phyloP scores from a whole-genome alignment of 2,113 vertebrate genomes.

The Psilopogon haemacephalus region DNA sequence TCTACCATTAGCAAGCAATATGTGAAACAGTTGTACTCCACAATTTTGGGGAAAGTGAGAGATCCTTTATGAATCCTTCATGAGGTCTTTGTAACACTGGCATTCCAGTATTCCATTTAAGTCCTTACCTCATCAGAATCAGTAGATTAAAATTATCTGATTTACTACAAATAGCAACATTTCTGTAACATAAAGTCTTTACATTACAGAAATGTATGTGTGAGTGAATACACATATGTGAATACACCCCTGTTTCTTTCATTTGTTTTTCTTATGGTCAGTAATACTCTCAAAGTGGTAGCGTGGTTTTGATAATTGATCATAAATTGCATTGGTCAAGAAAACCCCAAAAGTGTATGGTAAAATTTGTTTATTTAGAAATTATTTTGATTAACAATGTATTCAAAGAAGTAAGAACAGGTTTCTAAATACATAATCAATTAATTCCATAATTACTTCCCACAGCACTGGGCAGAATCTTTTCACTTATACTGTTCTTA shows the following conservation, averaged over 20 bases:
- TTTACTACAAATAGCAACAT: not conserved
- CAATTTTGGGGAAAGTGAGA: not conserved
- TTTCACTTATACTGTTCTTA: not conserved
- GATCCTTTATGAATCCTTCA: not conserved
- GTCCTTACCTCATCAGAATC: not conserved
- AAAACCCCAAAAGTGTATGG: not conserved
- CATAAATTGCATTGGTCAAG: not conserved
- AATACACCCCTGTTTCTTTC: not conserved
- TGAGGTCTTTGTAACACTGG: not conserved
- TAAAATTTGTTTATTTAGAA: not conserved
- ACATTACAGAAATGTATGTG: not conserved
- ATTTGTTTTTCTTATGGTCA: not conserved
- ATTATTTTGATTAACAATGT: not conserved
- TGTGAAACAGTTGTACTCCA: not conserved
- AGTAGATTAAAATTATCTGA: not conserved
- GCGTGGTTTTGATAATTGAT: not conserved
- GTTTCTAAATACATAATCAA: not conserved
- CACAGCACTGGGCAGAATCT: not conserved
- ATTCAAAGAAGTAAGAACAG: not conserved
- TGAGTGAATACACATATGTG: not conserved
- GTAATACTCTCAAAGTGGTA: not conserved
- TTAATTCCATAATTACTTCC: not conserved
- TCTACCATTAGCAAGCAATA: not conserved
- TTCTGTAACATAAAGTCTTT: not conserved
- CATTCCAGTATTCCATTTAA: not conserved